Conservation (phyloP, 1,140 invertebrate genomes). For the Drosophila melanica region DNA sequence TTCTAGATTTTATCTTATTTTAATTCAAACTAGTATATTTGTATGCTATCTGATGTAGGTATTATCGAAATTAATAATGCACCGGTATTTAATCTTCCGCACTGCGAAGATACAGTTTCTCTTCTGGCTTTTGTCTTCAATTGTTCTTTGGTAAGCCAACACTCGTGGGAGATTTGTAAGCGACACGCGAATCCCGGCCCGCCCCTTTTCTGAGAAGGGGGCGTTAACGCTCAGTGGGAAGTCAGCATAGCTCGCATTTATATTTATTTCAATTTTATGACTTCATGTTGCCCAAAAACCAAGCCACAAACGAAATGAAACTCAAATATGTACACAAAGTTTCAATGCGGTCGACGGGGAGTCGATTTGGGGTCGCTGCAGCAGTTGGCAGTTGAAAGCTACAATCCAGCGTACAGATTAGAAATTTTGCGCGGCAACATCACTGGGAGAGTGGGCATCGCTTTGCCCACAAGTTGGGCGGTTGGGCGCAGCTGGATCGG, state of each 20-base stretch:
- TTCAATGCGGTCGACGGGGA: constrained; percentile 53
- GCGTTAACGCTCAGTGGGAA: constrained; percentile 67
- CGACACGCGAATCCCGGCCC: constrained; percentile 33
- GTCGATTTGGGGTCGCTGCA: constrained; percentile 6
- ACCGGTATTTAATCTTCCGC: constrained; percentile 1
- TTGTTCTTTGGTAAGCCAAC: constrained; percentile 29
- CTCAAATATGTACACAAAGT: constrained; percentile 81
- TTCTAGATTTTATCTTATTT: neutral
- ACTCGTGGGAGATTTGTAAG: constrained; percentile 57
- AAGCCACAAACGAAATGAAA: constrained; percentile 80
- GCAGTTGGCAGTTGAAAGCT: neutral
- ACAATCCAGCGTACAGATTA: constrained; percentile 65
- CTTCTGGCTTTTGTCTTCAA: neutral
- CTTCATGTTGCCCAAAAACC: constrained; percentile 72
- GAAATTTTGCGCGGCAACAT: constrained; percentile 70
- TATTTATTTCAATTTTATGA: constrained; percentile 83
- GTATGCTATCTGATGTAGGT: neutral
- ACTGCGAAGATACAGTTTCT: neutral
- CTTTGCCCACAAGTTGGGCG: constrained; percentile 37
- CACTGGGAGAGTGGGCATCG: constrained; percentile 37
- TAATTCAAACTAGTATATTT: no score
- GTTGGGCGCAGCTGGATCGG: constrained; percentile 22
- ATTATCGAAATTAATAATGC: neutral
- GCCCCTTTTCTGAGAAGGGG: constrained; percentile 30
- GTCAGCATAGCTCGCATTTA: constrained; percentile 64